These are phyloP conservation scores for Notothenia coriiceps DNA, from an alignment of 2,113 vertebrate species.

Conservation along the genomic window DNA sequence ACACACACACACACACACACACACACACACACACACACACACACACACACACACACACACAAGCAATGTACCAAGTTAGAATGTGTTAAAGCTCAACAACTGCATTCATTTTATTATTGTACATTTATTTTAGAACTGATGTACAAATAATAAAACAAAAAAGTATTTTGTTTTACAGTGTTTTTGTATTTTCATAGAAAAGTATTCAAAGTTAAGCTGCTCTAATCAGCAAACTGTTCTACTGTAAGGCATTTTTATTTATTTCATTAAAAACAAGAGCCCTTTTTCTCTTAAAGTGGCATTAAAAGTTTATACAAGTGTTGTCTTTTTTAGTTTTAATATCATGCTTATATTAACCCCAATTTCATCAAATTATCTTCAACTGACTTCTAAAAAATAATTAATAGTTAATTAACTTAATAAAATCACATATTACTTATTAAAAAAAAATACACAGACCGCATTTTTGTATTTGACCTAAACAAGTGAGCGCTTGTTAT, in stretches of 20 bases:
- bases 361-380: background rate
- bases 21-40: conserved; percentile 8
- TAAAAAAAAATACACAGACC: background rate
- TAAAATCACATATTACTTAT: background rate
- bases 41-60: conserved; percentile 8
- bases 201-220: background rate
- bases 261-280: background rate
- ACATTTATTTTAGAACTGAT: background rate
- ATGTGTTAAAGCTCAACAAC: background rate
- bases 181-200: background rate
- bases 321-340: background rate
- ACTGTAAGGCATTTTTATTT: too few relatives aligned
- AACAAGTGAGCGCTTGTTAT: background rate
- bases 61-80: background rate
- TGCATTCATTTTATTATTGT: background rate
- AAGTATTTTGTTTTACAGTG: background rate
- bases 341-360: background rate
- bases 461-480: background rate
- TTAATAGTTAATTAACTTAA: background rate
- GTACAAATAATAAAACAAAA: background rate
- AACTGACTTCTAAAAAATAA: background rate
- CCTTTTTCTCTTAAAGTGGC: background rate
- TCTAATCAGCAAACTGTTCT: background rate
- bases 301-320: background rate
- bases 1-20: too few relatives aligned